A percentile compares a stretch with the other conserved stretches of the same genome.
These are phyloP conservation scores for Natator depressus DNA, from an alignment of 2,113 vertebrate genomes.

Conservation along the genomic window DNA sequence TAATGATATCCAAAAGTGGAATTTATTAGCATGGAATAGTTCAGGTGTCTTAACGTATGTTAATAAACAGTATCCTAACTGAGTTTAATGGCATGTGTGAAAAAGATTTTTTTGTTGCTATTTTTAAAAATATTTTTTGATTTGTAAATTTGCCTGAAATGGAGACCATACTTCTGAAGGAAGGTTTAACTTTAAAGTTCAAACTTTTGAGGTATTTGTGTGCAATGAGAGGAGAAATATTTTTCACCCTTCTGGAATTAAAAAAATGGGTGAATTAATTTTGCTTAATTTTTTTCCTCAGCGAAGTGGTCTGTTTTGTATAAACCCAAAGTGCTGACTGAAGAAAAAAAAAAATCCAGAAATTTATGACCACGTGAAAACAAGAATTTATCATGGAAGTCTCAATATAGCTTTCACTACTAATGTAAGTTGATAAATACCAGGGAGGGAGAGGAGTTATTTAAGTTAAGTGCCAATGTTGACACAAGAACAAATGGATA, in stretches of 20 bases:
- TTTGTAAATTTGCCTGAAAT: not conserved
- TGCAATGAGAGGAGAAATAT: not conserved
- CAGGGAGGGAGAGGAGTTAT: not conserved
- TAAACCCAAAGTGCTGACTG: not conserved
- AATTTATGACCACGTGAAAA: not conserved
- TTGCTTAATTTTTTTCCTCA: not conserved
- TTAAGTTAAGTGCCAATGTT: not conserved
- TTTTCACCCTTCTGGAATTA: accelerated
- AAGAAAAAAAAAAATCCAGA: not conserved
- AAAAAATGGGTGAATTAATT: not conserved
- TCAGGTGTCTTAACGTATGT: not conserved
- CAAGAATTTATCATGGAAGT: not conserved
- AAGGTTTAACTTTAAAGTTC: not conserved
- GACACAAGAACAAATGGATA: not conserved
- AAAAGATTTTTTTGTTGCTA: not conserved
- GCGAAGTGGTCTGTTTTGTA: not conserved
- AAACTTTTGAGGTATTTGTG: not conserved
- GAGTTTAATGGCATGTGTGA: not conserved
- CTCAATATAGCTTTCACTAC: not conserved
- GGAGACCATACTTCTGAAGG: not conserved
- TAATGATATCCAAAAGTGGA: not conserved
- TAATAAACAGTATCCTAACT: not conserved
- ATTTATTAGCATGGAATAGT: constrained; percentile 4
- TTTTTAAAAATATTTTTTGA: not conserved
- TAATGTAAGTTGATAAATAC: not conserved